A percentile compares a stretch with the other conserved stretches of the same genome.
phyloP scores from a whole-genome alignment of 64 coral and sea anemone genomes.

The Montipora efflorescens region DNA sequence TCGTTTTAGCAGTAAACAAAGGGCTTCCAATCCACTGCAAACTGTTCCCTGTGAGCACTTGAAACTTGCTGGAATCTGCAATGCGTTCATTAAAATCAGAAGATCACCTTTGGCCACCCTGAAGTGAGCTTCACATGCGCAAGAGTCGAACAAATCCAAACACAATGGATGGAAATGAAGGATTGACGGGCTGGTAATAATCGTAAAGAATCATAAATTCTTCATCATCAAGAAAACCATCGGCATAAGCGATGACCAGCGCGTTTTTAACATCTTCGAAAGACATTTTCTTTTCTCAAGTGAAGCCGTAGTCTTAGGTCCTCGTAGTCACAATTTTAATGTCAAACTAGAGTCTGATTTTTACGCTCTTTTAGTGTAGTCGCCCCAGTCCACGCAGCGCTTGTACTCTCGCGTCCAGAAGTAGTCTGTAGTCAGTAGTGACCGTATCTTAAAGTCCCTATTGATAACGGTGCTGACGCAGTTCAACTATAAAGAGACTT shows the following conservation, averaged over 20 bases:
- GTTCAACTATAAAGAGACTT: no score
- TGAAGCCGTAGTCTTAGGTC: no score
- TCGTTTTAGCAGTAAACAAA: not conserved
- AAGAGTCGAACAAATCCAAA: no score
- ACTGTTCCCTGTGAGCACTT: slow-evolving; percentile 34
- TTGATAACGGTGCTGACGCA: no score
- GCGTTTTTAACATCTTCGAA: slow-evolving; percentile 47
- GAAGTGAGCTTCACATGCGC: no score
- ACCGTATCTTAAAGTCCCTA: no score
- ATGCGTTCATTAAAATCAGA: not conserved
- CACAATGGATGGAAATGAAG: not conserved
- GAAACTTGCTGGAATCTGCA: slow-evolving; percentile 32
- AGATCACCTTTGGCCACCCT: slow-evolving; percentile 7
- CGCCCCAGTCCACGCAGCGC: not conserved
- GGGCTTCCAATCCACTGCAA: not conserved
- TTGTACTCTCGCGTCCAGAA: no score
- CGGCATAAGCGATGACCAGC: slow-evolving; percentile 31
- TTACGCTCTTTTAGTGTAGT: not conserved
- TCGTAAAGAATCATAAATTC: slow-evolving; percentile 23
- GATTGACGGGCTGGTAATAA: slow-evolving; percentile 30
- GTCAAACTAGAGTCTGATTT: no score
- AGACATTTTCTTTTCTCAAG: not conserved
- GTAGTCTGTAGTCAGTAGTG: no score
- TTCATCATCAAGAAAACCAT: slow-evolving; percentile 45
- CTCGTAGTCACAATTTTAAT: no score